These are phyloP conservation scores for Neosilurus mollespiculum DNA, from an alignment of 2,797 vertebrate genomes.

Conservation along the genomic window DNA sequence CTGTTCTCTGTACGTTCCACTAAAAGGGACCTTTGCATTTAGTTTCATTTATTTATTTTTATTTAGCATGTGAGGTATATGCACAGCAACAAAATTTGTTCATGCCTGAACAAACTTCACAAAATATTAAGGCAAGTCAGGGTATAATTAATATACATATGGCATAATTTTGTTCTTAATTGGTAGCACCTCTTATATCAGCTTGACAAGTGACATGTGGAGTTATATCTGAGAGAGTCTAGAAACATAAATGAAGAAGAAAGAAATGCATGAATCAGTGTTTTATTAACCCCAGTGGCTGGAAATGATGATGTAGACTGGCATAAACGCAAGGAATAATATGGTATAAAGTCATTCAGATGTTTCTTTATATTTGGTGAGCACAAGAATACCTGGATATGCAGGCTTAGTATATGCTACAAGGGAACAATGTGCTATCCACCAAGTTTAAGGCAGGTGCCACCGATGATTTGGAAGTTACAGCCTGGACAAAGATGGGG, in stretches of 20 bases:
- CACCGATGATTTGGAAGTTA: too few relatives aligned
- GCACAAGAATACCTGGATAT: not conserved
- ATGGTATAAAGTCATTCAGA: not conserved
- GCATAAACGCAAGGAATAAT: not conserved
- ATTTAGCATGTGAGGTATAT: not conserved
- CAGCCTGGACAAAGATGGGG: too few relatives aligned
- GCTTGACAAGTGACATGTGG: not conserved
- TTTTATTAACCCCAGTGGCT: not conserved
- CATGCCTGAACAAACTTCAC: not conserved
- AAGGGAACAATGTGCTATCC: too few relatives aligned
- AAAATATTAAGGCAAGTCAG: not conserved
- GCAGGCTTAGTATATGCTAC: not conserved
- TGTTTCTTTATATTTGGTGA: not conserved
- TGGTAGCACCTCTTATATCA: not conserved
- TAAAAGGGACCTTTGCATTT: not conserved
- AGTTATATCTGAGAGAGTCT: not conserved
- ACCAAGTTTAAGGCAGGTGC: too few relatives aligned
- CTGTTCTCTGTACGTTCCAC: slow-evolving; percentile 11
- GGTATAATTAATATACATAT: not conserved
- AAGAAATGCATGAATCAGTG: not conserved
- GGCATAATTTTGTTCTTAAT: not conserved
- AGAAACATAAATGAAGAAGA: not conserved
- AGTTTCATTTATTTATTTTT: not conserved
- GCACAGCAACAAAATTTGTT: too few relatives aligned
- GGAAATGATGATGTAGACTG: not conserved